Conservation (phyloP, 1,140 invertebrate genomes). For the Trachymyrmex septentrionalis region DNA sequence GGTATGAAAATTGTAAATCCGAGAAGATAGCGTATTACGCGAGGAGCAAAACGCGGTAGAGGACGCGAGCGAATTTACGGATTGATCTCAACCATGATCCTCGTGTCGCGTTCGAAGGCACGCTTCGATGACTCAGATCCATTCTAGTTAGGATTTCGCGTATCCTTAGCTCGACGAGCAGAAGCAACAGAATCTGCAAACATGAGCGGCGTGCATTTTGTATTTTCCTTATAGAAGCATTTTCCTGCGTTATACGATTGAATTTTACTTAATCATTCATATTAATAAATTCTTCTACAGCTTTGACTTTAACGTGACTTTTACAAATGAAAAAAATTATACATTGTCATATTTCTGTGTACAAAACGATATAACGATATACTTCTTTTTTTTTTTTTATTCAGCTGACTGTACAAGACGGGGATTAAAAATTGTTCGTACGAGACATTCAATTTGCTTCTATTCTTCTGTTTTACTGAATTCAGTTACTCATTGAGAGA, state of each 20-base stretch:
- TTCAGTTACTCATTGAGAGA: slow-evolving; percentile 13
- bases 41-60: slow-evolving; percentile 47
- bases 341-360: no score
- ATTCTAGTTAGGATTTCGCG: slow-evolving; percentile 69
- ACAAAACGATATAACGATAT: background rate
- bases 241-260: slow-evolving; percentile 10
- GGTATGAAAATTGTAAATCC: slow-evolving; percentile 30
- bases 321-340: no score
- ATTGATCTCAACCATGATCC: slow-evolving; percentile 77
- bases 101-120: slow-evolving; percentile 75
- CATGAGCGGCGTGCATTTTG: background rate
- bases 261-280: slow-evolving; percentile 32
- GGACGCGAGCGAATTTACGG: slow-evolving; percentile 74
- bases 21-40: slow-evolving; percentile 8
- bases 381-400: background rate
- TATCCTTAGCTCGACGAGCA: slow-evolving; percentile 31
- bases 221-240: background rate
- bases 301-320: no score
- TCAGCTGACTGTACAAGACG: background rate
- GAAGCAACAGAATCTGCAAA: slow-evolving; percentile 45
- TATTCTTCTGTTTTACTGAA: background rate
- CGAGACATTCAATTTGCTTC: slow-evolving; percentile 12
- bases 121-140: slow-evolving; percentile 77
- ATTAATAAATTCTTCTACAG: background rate
- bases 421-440: background rate